Conservation (phyloP, 2,113 vertebrate species). For the Apodemus speciosus region DNA sequence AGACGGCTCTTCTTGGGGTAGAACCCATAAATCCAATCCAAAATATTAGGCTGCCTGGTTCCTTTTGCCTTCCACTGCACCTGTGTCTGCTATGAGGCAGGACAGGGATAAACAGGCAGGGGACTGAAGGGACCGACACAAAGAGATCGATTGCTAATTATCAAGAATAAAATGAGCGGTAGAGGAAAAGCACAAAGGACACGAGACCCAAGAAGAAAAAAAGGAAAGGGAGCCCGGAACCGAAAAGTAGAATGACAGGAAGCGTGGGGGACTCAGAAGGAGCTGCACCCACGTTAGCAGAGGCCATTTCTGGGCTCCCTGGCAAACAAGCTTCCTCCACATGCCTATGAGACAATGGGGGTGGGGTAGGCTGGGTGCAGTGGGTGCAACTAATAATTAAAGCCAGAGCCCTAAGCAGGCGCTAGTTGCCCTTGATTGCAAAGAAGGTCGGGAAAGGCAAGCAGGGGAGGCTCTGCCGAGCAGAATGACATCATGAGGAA, state of each 20-base stretch:
- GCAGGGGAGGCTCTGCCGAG: neutral
- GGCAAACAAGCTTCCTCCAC: neutral
- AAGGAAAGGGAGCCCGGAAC: neutral
- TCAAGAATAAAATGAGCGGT: neutral
- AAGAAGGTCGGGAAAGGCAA: neutral
- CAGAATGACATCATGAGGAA: slow-evolving; percentile 10
- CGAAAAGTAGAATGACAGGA: neutral
- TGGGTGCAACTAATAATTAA: neutral
- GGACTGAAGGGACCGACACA: neutral
- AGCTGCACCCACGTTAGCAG: neutral
- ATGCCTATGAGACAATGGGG: too few species aligned
- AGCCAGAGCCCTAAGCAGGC: neutral
- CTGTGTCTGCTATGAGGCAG: neutral
- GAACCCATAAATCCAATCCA: neutral
- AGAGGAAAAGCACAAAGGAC: neutral
- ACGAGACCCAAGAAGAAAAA: neutral
- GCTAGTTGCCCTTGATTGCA: neutral
- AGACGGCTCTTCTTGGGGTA: neutral
- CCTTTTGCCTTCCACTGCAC: neutral
- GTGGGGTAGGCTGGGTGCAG: too few species aligned
- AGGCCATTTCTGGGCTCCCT: neutral
- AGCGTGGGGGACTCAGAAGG: neutral
- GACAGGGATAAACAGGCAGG: neutral
- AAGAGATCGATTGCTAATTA: neutral
- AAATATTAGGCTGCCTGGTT: neutral